Conservation (phyloP, 2,113 vertebrate genomes). For the Hipposideros armiger region DNA sequence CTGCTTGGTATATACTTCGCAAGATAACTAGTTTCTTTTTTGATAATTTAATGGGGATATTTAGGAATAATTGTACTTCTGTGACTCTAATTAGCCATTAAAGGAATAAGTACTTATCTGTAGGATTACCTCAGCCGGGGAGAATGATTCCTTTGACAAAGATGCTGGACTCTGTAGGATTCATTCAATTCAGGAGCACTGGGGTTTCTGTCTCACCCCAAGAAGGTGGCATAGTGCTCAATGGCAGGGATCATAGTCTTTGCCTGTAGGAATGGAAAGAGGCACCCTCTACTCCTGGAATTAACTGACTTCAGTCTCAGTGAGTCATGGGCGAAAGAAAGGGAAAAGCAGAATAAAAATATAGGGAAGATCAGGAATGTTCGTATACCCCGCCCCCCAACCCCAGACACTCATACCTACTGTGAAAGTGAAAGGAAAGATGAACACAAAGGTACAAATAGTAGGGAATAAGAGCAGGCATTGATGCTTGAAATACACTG, state of each 20-base stretch:
- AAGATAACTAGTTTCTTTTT: slow-evolving; percentile 21
- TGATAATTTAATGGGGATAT: neutral
- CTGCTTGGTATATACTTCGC: neutral
- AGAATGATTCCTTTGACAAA: neutral
- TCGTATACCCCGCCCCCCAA: accelerated
- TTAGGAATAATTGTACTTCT: slow-evolving; percentile 11
- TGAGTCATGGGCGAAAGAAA: neutral
- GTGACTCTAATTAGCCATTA: slow-evolving; percentile 10
- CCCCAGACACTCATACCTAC: neutral
- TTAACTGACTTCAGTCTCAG: neutral
- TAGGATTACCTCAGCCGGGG: neutral
- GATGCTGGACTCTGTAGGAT: neutral
- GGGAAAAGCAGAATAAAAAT: neutral
- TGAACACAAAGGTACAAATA: neutral
- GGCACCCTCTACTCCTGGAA: neutral
- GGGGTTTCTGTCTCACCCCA: neutral
- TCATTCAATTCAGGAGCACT: neutral
- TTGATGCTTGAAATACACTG: neutral
- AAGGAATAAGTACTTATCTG: neutral
- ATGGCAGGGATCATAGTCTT: neutral
- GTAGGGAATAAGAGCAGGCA: neutral
- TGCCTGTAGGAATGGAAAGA: neutral
- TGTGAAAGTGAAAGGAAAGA: neutral
- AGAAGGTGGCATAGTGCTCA: neutral
- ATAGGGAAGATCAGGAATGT: neutral